phyloP scores from a whole-genome alignment of 2,797 vertebrate species.

The Tiaroga cobitis region DNA sequence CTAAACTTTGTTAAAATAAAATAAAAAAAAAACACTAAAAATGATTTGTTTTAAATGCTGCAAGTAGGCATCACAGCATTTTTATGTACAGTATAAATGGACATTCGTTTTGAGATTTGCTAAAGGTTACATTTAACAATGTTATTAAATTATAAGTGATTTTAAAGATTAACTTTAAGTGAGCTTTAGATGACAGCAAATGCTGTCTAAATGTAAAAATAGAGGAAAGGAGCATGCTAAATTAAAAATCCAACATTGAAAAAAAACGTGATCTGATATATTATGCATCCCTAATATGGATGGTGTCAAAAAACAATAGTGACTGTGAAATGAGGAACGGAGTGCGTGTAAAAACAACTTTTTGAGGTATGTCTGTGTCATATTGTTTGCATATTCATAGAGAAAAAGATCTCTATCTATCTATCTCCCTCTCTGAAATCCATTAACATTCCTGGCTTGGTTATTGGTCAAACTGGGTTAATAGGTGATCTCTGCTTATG shows the following conservation, averaged over 20 bases:
- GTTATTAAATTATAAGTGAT: neutral
- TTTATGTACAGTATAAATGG: neutral
- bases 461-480: slow-evolving; percentile 33
- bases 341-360: neutral
- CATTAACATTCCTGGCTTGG: slow-evolving; percentile 42
- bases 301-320: slow-evolving; percentile 21
- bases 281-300: neutral
- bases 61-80: neutral
- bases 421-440: slow-evolving; percentile 21
- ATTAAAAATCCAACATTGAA: neutral
- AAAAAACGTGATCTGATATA: neutral
- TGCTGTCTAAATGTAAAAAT: neutral
- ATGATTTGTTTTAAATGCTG: neutral
- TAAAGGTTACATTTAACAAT: neutral
- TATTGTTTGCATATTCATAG: slow-evolving; percentile 29
- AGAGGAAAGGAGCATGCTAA: neutral
- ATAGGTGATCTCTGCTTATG: slow-evolving; percentile 32
- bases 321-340: slow-evolving; percentile 28
- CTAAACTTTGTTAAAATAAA: neutral
- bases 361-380: neutral
- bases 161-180: neutral
- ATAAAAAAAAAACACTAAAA: neutral
- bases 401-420: slow-evolving; percentile 34
- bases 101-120: neutral
- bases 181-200: neutral